Base-by-base conservation (phyloP, 2,888 invertebrate species). In the Pterobdella sp. region DNA sequence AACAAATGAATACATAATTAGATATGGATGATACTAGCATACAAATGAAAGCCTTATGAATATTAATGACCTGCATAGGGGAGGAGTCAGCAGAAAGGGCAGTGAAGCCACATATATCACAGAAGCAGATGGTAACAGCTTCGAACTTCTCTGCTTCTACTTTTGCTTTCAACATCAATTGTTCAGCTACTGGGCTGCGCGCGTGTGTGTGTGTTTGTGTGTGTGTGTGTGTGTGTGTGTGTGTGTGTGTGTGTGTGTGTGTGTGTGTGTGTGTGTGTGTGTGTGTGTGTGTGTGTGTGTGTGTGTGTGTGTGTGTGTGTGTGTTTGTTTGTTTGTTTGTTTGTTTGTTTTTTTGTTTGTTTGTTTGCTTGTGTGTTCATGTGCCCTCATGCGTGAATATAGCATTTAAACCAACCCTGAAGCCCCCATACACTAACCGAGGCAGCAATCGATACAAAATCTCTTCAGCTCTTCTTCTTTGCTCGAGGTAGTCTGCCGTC, bases 391-490 rank as follows among this genome's bases (percentile, higher is more conserved):
- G n/a, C 52, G 52, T 49, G 14, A 49, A 18, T n/a, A 49, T 49
- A 14, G n/a, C 29, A 26, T 32, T 7, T 10, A 32, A 29, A 67
- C 31, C 4, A 67, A 29, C 7, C 32, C 67, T 32, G 7, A 10
- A 7, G 7, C 63, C n/a, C 63, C 7, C 26, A 22, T 14, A 29
- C 63, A 29, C n/a, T 7, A 32, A 91, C 90, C 91, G 93, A 35
- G 98, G 98, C 78, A 98, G 86, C 80, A 98, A 88, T 84, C 95
- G 94, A 85, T 98, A 96, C 0, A 98, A 88, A 3, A 98, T 86
- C 80, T 95, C 93, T 83, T 98, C 97, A 79, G 96, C 97, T 86
- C 94, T 96, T 79, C 93, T 90, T 86, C 98, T 99, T 85, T 98
- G 96, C 81, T 96, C 96, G 79, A 96, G 88, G 84, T 97, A 98